Percentiles rank a stretch among this genome's conserved stretches.
These are phyloP conservation scores for Trichechus manatus DNA, from an alignment of 2,113 vertebrate genomes.

Conservation along the genomic window DNA sequence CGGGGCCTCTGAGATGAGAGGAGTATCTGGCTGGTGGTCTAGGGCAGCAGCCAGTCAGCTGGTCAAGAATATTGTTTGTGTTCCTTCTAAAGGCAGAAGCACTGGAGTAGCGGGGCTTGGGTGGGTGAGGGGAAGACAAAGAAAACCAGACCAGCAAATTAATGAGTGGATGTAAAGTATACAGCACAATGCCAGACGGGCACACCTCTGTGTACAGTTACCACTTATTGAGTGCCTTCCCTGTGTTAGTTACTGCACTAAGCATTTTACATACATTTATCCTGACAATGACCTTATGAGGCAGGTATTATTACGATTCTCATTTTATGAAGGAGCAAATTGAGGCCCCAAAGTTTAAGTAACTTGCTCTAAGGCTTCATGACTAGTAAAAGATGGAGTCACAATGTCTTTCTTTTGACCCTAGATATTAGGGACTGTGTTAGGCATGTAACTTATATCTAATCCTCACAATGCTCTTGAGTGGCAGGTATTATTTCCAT, in stretches of 20 bases:
- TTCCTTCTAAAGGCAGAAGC: slow-evolving; percentile 5
- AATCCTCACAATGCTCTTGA: slow-evolving; percentile 41
- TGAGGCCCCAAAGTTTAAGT: slow-evolving; percentile 16
- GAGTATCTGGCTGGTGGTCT: slow-evolving; percentile 35
- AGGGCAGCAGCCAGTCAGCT: slow-evolving; percentile 12
- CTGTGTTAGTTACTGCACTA: background rate
- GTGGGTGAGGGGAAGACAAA: slow-evolving; percentile 20
- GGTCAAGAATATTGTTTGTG: slow-evolving; percentile 11
- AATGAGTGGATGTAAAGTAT: slow-evolving; percentile 33
- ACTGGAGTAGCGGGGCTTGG: background rate
- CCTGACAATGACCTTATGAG: background rate
- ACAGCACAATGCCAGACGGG: background rate
- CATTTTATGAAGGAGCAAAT: slow-evolving; percentile 39
- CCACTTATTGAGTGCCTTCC: slow-evolving; percentile 16
- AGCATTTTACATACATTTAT: slow-evolving; percentile 36
- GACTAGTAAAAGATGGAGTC: slow-evolving; percentile 29
- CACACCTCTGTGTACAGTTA: slow-evolving; percentile 6
- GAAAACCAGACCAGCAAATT: slow-evolving; percentile 25
- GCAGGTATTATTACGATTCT: slow-evolving; percentile 4
- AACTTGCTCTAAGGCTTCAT: slow-evolving; percentile 6
- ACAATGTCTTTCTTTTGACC: background rate
- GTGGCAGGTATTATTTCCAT: slow-evolving; percentile 17
- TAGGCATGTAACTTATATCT: slow-evolving; percentile 18
- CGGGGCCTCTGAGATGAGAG: slow-evolving; percentile 21
- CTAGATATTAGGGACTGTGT: background rate